A percentile compares a stretch with the other conserved stretches of the same genome.
These are phyloP conservation scores for Anthopleura sola DNA, from an alignment of 64 coral and sea anemone genomes.

Conservation along the genomic window DNA sequence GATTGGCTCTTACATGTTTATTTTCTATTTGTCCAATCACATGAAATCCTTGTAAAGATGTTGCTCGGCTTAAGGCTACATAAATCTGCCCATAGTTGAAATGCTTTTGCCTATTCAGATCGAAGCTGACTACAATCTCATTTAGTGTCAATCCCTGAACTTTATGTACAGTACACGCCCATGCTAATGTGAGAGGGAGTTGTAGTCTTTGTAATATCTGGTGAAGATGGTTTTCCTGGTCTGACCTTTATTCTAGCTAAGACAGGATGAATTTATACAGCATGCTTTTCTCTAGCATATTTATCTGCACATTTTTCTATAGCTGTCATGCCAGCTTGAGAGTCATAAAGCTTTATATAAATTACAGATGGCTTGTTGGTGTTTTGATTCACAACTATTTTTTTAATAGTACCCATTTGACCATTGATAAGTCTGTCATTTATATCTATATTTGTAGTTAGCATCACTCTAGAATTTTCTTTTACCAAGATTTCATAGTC, in stretches of 20 bases:
- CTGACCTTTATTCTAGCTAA: constrained; percentile 59
- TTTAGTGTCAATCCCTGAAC: constrained; percentile 68
- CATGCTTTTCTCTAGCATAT: constrained; percentile 51
- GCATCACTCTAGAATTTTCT: no score
- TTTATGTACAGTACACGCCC: no score
- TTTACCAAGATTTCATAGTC: background rate
- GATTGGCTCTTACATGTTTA: constrained; percentile 50
- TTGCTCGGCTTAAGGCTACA: constrained; percentile 62
- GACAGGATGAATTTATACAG: constrained; percentile 61
- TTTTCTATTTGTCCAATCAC: constrained; percentile 45
- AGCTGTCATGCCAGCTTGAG: constrained; percentile 7
- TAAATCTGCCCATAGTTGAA: constrained; percentile 68
- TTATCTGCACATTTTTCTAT: constrained; percentile 13
- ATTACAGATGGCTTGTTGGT: constrained; percentile 39
- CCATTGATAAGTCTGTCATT: constrained; percentile 40
- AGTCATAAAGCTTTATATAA: constrained; percentile 63
- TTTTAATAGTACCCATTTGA: constrained; percentile 35
- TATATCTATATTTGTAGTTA: no score
- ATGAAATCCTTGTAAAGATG: constrained; percentile 49
- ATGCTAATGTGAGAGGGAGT: constrained; percentile 71
- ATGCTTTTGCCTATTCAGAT: constrained; percentile 47
- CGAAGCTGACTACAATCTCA: constrained; percentile 49
- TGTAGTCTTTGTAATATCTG: constrained; percentile 75
- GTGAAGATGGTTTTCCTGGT: constrained; percentile 55
- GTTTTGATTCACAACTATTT: constrained; percentile 16